Percentiles rank a stretch among this genome's conserved stretches.
Evolutionary conservation across 2,797 vertebrate species (phyloP).

Genomic region (Xiphophorus birchmanni): DNA sequence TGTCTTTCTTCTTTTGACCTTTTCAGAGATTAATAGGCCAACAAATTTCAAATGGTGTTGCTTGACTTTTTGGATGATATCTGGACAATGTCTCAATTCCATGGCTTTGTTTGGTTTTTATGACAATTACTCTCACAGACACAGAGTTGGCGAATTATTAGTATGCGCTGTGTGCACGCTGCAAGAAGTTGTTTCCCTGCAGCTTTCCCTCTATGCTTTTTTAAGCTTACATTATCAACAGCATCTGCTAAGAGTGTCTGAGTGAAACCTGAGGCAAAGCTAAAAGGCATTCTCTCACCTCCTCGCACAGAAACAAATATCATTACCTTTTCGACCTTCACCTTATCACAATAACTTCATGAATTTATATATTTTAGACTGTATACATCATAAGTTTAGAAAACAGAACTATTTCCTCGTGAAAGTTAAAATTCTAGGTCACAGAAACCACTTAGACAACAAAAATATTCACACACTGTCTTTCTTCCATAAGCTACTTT

Average conservation of each 20-base stretch:
- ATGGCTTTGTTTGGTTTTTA: background rate
- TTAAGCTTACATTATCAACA: background rate
- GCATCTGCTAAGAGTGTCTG: background rate
- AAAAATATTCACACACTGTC: background rate
- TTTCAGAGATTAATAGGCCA: conserved; percentile 49
- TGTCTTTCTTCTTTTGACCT: conserved; percentile 55
- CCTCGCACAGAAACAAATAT: conserved; percentile 8
- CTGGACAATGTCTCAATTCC: background rate
- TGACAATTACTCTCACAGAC: conserved; percentile 5
- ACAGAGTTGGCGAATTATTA: conserved; percentile 14
- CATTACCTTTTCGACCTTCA: conserved; percentile 7
- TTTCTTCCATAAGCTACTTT: conserved; percentile 16
- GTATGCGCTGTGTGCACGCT: background rate
- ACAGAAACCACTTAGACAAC: background rate
- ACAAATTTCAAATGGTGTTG: conserved; percentile 19
- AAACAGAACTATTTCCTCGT: background rate
- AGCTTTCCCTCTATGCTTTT: conserved; percentile 16
- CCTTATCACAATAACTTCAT: background rate
- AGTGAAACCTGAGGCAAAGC: conserved; percentile 5
- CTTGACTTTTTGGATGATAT: conserved; percentile 20
- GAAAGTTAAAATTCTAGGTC: background rate
- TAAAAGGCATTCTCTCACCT: conserved; percentile 19
- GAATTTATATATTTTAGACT: background rate
- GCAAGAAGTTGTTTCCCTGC: background rate
- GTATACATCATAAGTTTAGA: background rate